Percentiles rank a stretch among this genome's conserved stretches.
phyloP scores from a whole-genome alignment of 2,797 vertebrate genomes.

The Rhinogobio ventralis region DNA sequence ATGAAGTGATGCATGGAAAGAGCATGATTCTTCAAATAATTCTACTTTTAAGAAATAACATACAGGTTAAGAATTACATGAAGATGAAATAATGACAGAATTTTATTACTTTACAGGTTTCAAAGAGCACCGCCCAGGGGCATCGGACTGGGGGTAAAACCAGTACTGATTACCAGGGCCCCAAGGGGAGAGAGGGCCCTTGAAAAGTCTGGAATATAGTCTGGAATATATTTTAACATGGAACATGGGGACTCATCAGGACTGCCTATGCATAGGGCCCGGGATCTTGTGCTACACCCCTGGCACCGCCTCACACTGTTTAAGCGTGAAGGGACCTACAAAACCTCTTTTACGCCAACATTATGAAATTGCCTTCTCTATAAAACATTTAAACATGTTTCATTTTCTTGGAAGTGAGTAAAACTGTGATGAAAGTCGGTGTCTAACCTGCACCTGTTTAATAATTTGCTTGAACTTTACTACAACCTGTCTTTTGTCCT shows the following conservation, averaged over 20 bases:
- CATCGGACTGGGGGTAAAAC: too few relatives aligned
- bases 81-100: conserved; percentile 1
- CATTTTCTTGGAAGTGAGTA: conserved; percentile 27
- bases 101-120: conserved; percentile 3
- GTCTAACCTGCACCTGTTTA: conserved; percentile 18
- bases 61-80: background rate
- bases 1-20: conserved; percentile 8
- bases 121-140: background rate
- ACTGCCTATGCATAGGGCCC: too few relatives aligned
- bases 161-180: too few relatives aligned
- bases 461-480: conserved; percentile 38
- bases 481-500: conserved; percentile 9
- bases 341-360: background rate
- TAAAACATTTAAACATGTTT: conserved; percentile 22
- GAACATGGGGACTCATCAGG: too few relatives aligned
- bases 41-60: background rate
- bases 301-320: background rate
- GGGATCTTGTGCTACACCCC: too few relatives aligned
- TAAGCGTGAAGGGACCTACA: background rate
- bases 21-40: background rate
- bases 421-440: conserved; percentile 26
- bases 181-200: too few relatives aligned
- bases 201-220: too few relatives aligned
- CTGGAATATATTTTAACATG: too few relatives aligned
- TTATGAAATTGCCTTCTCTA: background rate